Base-by-base conservation (phyloP, 2,888 invertebrate genomes). In the Sphecodes monilicornis region DNA sequence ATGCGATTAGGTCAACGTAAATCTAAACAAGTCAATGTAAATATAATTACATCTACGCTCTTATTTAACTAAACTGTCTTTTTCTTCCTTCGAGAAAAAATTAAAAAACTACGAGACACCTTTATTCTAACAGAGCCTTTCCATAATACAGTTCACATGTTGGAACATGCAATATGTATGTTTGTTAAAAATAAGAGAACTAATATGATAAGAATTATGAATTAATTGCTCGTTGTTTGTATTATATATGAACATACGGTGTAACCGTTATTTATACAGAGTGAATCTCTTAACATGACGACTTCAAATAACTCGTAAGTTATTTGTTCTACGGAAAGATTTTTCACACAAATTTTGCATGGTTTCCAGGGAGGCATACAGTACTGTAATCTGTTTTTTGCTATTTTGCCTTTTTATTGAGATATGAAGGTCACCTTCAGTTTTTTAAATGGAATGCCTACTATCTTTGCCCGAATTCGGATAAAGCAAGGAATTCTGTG, bases 1-100 rank as follows among this genome's bases (percentile, higher is more conserved):
- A 89, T 89, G 84, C 87, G 87, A 89, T 86, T 83, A 76, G 83
- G 84, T 76, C 76, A 84, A 84, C 70, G 69, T 77, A 77, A 72
- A 85, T 85, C 80, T 82, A 86, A 88, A 85, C 85, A 87, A 87
- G 84, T 81, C 81, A 22, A 73, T 78, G 64, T 32, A 68, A 76
- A n/a, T n/a, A 16, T 73, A 50, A 72, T 29, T 32, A 76, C 32
- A 78, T 78, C 50, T 60, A 39, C 54, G 57, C 13, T 57, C 36
- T 29, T 71, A 70, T 46, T 29, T 18, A 29, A 70, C 18, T 29
- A 70, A 70, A 71, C 32, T 36, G 8, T n/a, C 18, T 36, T 39
- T 57, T 57, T 22, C 54, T 50, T 13, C 1, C 3, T n/a, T 1
- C 8, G 3, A 54, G n/a, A n/a, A 50, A 8, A 66, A 22, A 32